phyloP scores from a whole-genome alignment of 2,797 vertebrate species.

The Cryptoblepharus egeriae region DNA sequence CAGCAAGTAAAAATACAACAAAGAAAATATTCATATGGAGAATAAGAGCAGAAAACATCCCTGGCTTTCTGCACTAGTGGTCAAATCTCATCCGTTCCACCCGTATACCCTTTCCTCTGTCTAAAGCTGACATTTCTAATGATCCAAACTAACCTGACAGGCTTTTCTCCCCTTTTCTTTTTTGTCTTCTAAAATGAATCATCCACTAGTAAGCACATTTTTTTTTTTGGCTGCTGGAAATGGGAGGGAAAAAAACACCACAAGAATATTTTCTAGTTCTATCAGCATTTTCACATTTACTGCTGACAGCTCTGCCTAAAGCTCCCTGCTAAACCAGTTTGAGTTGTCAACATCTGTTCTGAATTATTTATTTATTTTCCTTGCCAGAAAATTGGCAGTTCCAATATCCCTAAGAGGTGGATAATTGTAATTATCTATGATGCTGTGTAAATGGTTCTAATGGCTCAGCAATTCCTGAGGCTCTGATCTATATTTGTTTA shows the following conservation, averaged over 20 bases:
- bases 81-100: constrained; percentile 52
- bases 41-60: neutral
- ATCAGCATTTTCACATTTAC: constrained; percentile 44
- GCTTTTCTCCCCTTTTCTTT: accelerated
- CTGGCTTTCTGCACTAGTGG: constrained; percentile 27
- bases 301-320: constrained; percentile 58
- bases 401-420: constrained; percentile 67
- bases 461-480: constrained; percentile 52
- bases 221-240: neutral
- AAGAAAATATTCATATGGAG: neutral
- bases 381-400: constrained; percentile 68
- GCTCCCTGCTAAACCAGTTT: constrained; percentile 53
- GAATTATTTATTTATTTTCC: constrained; percentile 69
- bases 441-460: constrained; percentile 67
- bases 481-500: constrained; percentile 32
- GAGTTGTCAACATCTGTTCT: constrained; percentile 68
- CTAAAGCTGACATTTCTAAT: neutral
- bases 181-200: constrained; percentile 14
- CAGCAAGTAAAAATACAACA: neutral
- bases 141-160: neutral
- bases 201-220: neutral
- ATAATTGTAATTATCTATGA: constrained; percentile 75
- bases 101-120: constrained; percentile 35
- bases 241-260: accelerated
- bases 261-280: constrained; percentile 40